phyloP scores from a whole-genome alignment of 2,797 vertebrate species.

The Manis crassicaudata region DNA sequence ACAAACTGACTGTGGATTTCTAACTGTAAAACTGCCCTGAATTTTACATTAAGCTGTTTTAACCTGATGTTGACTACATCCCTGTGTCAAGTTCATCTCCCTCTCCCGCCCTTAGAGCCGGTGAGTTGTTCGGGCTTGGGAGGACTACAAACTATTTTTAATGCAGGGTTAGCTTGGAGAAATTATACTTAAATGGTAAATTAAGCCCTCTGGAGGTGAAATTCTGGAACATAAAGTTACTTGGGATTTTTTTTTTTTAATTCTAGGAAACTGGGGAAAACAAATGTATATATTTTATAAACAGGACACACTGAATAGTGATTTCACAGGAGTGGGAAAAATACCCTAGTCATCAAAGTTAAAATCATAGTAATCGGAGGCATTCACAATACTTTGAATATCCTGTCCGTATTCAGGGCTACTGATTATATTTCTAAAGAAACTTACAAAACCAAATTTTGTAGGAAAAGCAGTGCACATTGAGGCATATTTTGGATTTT shows the following conservation, averaged over 20 bases:
- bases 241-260: background rate
- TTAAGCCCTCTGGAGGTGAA: background rate
- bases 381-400: slow-evolving; percentile 61
- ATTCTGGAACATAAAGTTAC: slow-evolving; percentile 39
- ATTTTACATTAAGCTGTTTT: background rate
- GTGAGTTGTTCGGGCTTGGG: background rate
- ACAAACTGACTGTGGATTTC: background rate
- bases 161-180: background rate
- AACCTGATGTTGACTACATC: background rate
- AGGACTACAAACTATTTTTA: slow-evolving; percentile 8
- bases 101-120: too few relatives aligned
- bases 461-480: background rate
- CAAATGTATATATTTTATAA: slow-evolving; percentile 41
- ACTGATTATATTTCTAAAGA: slow-evolving; percentile 68
- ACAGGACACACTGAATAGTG: background rate
- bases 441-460: slow-evolving; percentile 58
- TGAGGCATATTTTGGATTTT: slow-evolving; percentile 29
- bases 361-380: slow-evolving; percentile 55
- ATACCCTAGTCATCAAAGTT: slow-evolving; percentile 49
- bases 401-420: slow-evolving; percentile 61
- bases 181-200: background rate
- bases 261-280: slow-evolving; percentile 43
- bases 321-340: slow-evolving; percentile 1
- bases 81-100: background rate
- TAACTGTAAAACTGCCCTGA: background rate